Evolutionary conservation across 1,140 invertebrate genomes (phyloP), one percentile per base, ranked within the genome.

Genomic region (Anagrus nilaparvatae): DNA sequence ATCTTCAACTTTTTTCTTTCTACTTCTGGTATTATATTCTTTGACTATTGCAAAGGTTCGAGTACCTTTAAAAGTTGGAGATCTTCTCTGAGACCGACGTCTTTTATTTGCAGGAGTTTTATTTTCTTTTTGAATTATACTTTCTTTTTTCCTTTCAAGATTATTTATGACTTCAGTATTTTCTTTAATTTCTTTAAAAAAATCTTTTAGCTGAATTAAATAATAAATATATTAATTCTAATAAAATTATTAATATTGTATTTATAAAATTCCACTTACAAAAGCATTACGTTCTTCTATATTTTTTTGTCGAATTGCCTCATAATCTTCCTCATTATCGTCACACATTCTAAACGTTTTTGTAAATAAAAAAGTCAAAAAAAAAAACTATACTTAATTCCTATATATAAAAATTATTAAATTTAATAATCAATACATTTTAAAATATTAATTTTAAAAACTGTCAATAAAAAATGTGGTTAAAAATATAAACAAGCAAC

Each of bases 1-100:
- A 4, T 42, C 31, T 12, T 45, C 32, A 18, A 25, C 16, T 32
- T 33, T 44, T 23, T 1, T n/a, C 5, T 38, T 23, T 21, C 40
- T 48, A 29, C 53, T 60, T 39, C 58, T 49, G 1, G 55, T 60
- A 17, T 59, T 56, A 27, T 60, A 59, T 17, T 21, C 51, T 20
- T 34, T 56, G 5, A 39, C n/a, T n/a, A n/a, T n/a, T n/a, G n/a
- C n/a, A n/a, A n/a, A n/a, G n/a, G n/a, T n/a, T n/a, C 17, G n/a
- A 16, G 32, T 8, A 9, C 12, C 4, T 4, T 17, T 31, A 14
- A 31, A 20, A 9, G n/a, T 32, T 13, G 24, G 14, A n/a, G n/a
- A n/a, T n/a, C n/a, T n/a, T n/a, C n/a, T n/a, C n/a, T n/a, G n/a
- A 6, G 34, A 47, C 25, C 32, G 35, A 3, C 38, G 45, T 42